Base-by-base conservation (phyloP, 2,113 vertebrate genomes). In the Gymnogyps californianus region DNA sequence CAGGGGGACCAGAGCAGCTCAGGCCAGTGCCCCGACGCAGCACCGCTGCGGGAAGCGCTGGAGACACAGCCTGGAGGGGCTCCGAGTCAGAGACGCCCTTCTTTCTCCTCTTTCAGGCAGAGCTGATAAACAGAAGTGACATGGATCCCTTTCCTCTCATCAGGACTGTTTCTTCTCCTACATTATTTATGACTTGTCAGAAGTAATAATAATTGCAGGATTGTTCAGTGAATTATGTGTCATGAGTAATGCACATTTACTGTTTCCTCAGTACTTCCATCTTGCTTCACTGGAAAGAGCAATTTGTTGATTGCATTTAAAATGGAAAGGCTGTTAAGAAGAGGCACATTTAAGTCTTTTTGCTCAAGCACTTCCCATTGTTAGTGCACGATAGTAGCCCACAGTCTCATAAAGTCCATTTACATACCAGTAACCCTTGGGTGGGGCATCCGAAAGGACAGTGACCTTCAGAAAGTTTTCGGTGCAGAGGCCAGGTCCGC, bases 101-200 rank as follows among this genome's bases (percentile, higher is more conserved):
- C 46, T 36, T 25, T 14, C 46, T 52, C 16, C 55, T 7, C 3
- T 10, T 36, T 36, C 31, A 31, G 38, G 13, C 52, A 44, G 40
- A 42, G 40, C 57, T 38, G 28, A 20, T 40, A 28, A 71, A 59
- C 38, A 49, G 5, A 6, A 69, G 58, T 18, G 47, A 17, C 29
- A 10, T 7, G 7, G 46, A 57, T 62, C 46, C 54, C 64, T 42
- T 20, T 42, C 49, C 51, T 62, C 81, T 62, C 42, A 20, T 24
- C 64, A 38, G 46, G 24, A 10, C 40, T 20, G n/a, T 29, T 89
- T 58, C 65, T 77, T 66, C 47, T 67, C n/a, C 70, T 92, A 9
- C 52, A 86, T 72, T 67, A 89, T 89, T 86, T 77, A 89, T 32
- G 32, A 54, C 40, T 62, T 77, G 52, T 89, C 82, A 62, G 93